Base-by-base conservation (phyloP, 2,113 vertebrate species). In the Cathartes aura region DNA sequence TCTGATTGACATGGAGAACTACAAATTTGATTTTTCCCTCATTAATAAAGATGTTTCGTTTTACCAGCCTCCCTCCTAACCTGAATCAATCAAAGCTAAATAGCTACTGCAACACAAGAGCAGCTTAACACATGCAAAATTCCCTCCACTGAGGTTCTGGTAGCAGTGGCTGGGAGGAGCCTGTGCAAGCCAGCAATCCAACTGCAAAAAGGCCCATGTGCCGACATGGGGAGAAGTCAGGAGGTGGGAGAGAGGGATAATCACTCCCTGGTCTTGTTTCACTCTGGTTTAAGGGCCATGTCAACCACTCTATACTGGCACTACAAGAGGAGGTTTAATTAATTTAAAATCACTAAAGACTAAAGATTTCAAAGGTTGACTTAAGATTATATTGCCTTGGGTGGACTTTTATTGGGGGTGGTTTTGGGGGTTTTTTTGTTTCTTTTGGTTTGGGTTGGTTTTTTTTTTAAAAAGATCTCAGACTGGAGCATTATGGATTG, bases 171-270 rank as follows among this genome's bases (percentile, higher is more conserved):
- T 12, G 7, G 47, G 36, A 58, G 21, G 12, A 84, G 23, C 17
- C 72, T 20, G 5, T 26, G 22, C 11, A 40, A 90, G 29, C 15
- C 1, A 0, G 22, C 19, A 63, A 43, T 17, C 14, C 55, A 18
- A 11, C 42, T 45, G 27, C 42, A 78, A n/a, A 38, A 70, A 42
- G 34, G n/a, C 3, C 15, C 15, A 29, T 0, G 12, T 10, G 17
- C 17, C 4, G 4, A 40, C 14, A 21, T 0, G 2, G 5, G 32
- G 9, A 74, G 23, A 88, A 63, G 8, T 10, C 16, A 19, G 4
- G 6, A 59, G 27, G 32, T 50, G 22, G 45, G 45, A 90, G 17
- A 72, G 20, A 68, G 6, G 21, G 9, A 70, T 32, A 53, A 87
- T 34, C 27, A 20, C 11, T 45, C 38, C 50, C 38, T 42, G 27